phyloP scores from a whole-genome alignment of 2,888 invertebrate species.

The Amaurobius ferox region DNA sequence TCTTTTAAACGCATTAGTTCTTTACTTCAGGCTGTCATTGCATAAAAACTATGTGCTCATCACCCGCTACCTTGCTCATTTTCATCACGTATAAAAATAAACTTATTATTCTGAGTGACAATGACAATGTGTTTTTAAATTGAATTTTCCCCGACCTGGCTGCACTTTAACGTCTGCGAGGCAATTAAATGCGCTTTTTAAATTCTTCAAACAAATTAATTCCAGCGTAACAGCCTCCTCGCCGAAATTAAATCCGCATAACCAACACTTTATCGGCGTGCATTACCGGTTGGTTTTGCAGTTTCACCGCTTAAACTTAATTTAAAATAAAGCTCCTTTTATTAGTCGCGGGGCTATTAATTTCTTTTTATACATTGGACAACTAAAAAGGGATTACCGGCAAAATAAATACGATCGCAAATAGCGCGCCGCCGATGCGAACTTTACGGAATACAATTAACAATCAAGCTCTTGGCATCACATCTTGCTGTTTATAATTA shows the following conservation, averaged over 20 bases:
- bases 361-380: conserved; percentile 62
- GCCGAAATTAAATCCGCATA: conserved; percentile 69
- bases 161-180: conserved; percentile 60
- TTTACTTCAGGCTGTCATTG: conserved; percentile 42
- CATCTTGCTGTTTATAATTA: conserved; percentile 62
- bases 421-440: conserved; percentile 41
- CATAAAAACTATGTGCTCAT: conserved; percentile 1
- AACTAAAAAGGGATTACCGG: conserved; percentile 63
- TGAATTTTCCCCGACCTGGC: conserved; percentile 63
- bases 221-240: conserved; percentile 50
- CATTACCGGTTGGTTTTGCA: conserved; percentile 54
- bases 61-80: conserved; percentile 4
- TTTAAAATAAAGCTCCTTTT: conserved; percentile 70
- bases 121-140: conserved; percentile 69
- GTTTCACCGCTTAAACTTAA: conserved; percentile 61
- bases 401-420: conserved; percentile 61
- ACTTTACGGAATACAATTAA: conserved; percentile 60
- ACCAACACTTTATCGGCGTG: conserved; percentile 51
- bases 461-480: conserved; percentile 44
- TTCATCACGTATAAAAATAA: conserved; percentile 50
- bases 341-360: conserved; percentile 54
- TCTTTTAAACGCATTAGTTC: conserved; percentile 62
- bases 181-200: conserved; percentile 67
- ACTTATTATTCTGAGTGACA: conserved; percentile 67
- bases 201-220: conserved; percentile 68